Evolutionary conservation across 1,140 invertebrate species (phyloP), one percentile per base, ranked within the genome.

Genomic region (Drosophila varians): DNA sequence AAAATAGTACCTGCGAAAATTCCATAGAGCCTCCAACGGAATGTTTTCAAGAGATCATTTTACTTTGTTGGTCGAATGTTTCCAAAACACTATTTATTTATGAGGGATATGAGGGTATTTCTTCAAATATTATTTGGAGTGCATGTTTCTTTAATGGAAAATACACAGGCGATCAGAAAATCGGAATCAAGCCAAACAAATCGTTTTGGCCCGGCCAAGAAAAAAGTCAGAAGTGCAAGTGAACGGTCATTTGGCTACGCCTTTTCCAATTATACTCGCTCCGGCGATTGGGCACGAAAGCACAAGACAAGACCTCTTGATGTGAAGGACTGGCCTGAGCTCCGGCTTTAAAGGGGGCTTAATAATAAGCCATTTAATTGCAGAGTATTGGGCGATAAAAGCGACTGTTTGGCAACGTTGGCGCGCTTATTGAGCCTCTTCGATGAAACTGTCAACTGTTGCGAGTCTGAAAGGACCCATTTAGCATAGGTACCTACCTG

Each of bases 211-310:
- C 23, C 4, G 55, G 40, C 38, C 62, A 40, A 65, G 58, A 54
- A 60, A 47, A 52, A 43, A 53, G 48, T 53, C 36, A 38, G 12
- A 38, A 38, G 12, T 38, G 48, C 28, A 16, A 38, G 49, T 43
- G 58, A 66, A 43, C 43, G 45, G 54, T 26, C 55, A 7, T 19
- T 36, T 71, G 74, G 74, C 45, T 38, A 79, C 76, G 76, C 76
- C 76, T 79, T 58, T 79, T 70, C 60, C 43, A 70, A 64, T 64
- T 42, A 42, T 14, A 61, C 48, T 55, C 54, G 64, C 40, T 43
- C 34, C 55, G 64, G 18, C 38, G 49, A 78, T 78, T 74, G 75
- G 69, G 69, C 40, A 53, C 69, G 66, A 25, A 38, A 14, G 11
- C 28, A 9, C 5, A 38, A 38, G 31, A 42, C 34, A 25, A 62